These are phyloP conservation scores for Drosophila subquinaria DNA, from an alignment of 2,888 invertebrate genomes.

Conservation along the genomic window DNA sequence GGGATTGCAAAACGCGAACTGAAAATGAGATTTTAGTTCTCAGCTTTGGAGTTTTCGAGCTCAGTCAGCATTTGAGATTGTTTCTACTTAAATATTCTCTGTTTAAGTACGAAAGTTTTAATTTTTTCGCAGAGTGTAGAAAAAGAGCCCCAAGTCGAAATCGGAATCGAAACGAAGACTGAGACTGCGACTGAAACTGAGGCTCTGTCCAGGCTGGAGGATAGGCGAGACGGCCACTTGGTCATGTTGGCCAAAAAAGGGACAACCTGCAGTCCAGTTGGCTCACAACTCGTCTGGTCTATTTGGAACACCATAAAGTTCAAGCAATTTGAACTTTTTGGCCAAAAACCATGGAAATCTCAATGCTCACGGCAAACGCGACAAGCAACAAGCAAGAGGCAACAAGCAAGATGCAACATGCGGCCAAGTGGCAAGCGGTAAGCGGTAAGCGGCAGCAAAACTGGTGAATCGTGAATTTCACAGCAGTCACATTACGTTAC, in stretches of 20 bases:
- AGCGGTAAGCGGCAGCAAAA: constrained; percentile 36
- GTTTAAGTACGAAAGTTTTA: too few species aligned
- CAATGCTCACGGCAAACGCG: constrained; percentile 51
- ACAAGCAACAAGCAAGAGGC: constrained; percentile 9
- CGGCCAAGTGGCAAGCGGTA: constrained; percentile 2
- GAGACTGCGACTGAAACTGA: not conserved
- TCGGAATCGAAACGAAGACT: too few species aligned
- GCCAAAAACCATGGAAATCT: constrained; percentile 63
- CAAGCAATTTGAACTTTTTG: constrained; percentile 77
- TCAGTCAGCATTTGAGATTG: too few species aligned
- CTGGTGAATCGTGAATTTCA: constrained; percentile 75
- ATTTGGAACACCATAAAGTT: constrained; percentile 80
- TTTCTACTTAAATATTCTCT: too few species aligned
- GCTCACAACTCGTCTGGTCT: constrained; percentile 55
- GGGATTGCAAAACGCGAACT: too few species aligned
- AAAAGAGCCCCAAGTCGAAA: too few species aligned
- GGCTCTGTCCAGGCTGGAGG: constrained; percentile 1
- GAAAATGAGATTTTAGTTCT: too few species aligned
- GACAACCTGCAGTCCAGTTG: constrained; percentile 72
- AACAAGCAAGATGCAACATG: constrained; percentile 18
- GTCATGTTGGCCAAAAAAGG: constrained; percentile 64
- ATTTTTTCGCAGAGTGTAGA: too few species aligned
- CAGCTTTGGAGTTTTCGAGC: too few species aligned
- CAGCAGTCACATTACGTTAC: constrained; percentile 74
- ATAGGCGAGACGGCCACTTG: not conserved